Percentiles rank a stretch among this genome's conserved stretches.
Conservation (phyloP, 2,113 vertebrate species). For the Melanerpes aurifrons region DNA sequence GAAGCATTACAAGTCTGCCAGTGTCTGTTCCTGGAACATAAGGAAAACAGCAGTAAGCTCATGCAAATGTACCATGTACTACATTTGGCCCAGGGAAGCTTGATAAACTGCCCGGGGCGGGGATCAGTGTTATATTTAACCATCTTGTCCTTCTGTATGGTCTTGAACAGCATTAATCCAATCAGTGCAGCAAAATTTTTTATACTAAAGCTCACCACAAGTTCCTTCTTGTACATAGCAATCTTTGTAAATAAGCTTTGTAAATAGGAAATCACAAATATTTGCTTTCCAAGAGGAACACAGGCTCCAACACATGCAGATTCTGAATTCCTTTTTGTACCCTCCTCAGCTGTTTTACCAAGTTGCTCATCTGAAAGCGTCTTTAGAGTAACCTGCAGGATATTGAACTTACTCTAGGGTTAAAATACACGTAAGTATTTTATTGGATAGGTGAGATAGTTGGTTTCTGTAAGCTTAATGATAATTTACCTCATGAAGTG, state of each 20-base stretch:
- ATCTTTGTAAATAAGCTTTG: background rate
- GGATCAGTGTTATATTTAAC: background rate
- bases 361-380: background rate
- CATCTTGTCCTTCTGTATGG: background rate
- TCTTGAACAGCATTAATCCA: background rate
- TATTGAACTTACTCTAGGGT: background rate
- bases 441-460: background rate
- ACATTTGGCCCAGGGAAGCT: accelerated
- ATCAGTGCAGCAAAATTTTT: background rate
- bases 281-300: background rate
- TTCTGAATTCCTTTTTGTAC: background rate
- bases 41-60: background rate
- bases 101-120: accelerated
- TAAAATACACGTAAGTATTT: background rate
- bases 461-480: background rate
- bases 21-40: background rate
- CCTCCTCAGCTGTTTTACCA: background rate
- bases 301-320: background rate
- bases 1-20: background rate
- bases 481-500: background rate
- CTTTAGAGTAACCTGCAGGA: background rate
- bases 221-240: background rate
- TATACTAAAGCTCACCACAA: background rate
- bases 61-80: accelerated
- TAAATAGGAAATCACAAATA: background rate